Base-by-base conservation (phyloP, 2,888 invertebrate species). In the Carcina quercana region DNA sequence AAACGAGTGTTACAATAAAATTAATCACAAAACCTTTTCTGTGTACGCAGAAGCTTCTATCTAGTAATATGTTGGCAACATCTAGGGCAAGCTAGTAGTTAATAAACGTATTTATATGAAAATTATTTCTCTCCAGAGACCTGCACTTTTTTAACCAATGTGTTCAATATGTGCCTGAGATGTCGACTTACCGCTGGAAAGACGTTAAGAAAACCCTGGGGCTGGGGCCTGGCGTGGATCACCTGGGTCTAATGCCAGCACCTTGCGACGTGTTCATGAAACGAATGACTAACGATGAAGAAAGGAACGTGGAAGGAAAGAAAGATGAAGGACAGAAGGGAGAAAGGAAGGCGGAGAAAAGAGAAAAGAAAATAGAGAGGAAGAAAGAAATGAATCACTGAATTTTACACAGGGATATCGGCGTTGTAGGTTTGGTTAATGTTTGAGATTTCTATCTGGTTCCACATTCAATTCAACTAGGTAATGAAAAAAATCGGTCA, bases 161-260 rank as follows among this genome's bases (percentile, higher is more conserved):
- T 1, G 45, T 38, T 8, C 45, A 46, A 0, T 38, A 53, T 1
- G 3, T 47, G 4, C 61, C 66, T 0, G 35, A 50, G 0, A 4
- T 33, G 15, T 55, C 60, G 3, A 29, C 59, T 12, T 47, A 59
- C 30, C 51, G 42, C 5, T 30, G 44, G 58, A 2, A 53, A 42
- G 34, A 65, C 54, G 25, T 19, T 60, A 11, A 42, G 36, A 53
- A 42, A 33, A 65, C 54, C 25, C 21, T 60, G 12, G 42, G 36
- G 5, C 40, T 47, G 0, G 62, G 61, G 0, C 62, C 62, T 0
- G 61, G 62, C 1, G 58, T 61, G 0, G 62, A 62, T 22, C 14
- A 24, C 6, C 2, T 32, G 0, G 62, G 0, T 5, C 55, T 56
- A 28, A 51, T 54, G 42, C 60, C 60, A 0, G 58, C 58, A 12